Percentiles rank a stretch among this genome's conserved stretches.
phyloP scores from a whole-genome alignment of 2,113 vertebrate species.

The Daboia siamensis region DNA sequence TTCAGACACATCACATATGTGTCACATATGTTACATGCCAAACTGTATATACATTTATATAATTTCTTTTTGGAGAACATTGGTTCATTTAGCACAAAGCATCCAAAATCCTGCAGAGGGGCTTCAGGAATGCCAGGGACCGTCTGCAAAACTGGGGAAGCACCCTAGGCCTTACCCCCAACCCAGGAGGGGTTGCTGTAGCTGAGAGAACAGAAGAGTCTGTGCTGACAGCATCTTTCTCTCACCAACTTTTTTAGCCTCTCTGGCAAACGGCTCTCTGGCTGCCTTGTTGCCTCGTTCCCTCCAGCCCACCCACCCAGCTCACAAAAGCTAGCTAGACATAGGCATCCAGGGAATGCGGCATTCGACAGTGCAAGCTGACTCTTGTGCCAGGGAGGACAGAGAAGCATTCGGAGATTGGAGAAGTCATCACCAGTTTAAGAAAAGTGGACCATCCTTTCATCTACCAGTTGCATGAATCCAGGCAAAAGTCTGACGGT shows the following conservation, averaged over 20 bases:
- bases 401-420: not conserved
- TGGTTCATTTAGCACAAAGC: not conserved
- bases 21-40: not conserved
- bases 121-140: not conserved
- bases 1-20: not conserved
- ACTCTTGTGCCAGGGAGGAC: not conserved
- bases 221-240: not conserved
- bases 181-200: not conserved
- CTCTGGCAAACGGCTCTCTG: not conserved
- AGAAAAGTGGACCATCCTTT: fast-evolving
- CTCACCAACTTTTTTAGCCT: not conserved
- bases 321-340: not conserved
- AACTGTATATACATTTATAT: not conserved
- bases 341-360: conserved; percentile 39
- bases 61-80: not conserved
- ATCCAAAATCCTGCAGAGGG: not conserved
- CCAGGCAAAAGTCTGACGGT: not conserved
- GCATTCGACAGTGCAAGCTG: not conserved
- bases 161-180: not conserved
- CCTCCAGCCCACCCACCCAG: not conserved
- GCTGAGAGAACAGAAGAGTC: not conserved
- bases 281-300: not conserved
- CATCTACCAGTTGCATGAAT: fast-evolving
- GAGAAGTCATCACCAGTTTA: not conserved
- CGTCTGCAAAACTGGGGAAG: not conserved